Evolutionary conservation across 2,797 vertebrate genomes (phyloP).

Genomic region (Danio jaintianensis): DNA sequence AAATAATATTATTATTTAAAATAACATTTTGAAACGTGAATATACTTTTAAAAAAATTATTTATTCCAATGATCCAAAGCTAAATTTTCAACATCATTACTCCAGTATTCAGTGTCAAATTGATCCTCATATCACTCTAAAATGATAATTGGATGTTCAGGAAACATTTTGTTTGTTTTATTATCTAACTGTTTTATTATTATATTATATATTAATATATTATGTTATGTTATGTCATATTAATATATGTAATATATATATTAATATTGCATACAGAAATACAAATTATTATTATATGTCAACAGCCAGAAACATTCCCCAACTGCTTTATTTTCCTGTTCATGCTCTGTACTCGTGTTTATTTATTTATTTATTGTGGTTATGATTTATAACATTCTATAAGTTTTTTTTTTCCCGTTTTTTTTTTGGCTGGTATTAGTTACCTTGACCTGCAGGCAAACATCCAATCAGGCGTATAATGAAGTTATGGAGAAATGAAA

Average conservation of each 20-base stretch:
- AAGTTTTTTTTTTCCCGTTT: conserved; percentile 43
- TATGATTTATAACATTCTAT: conserved; percentile 66
- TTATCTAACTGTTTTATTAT: too few species aligned
- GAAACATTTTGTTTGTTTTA: not conserved
- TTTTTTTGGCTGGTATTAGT: conserved; percentile 59
- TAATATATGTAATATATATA: too few species aligned
- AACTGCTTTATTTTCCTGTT: not conserved
- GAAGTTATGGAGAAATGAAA: conserved; percentile 68
- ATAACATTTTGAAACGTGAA: not conserved
- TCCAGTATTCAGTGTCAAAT: not conserved
- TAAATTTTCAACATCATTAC: not conserved
- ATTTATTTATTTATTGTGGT: conserved; percentile 19
- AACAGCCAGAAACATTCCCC: not conserved
- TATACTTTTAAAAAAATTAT: not conserved
- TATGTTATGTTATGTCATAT: too few species aligned
- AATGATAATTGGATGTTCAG: not conserved
- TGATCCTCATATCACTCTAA: not conserved
- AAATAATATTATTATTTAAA: not conserved
- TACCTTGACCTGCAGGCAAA: conserved; percentile 64
- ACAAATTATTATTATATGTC: not conserved
- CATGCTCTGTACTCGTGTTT: not conserved
- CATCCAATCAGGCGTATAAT: conserved; percentile 67
- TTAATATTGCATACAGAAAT: too few species aligned
- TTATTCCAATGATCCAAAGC: not conserved
- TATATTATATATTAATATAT: too few species aligned